Conservation (phyloP, 2,797 vertebrate genomes). For the Morelia viridis region DNA sequence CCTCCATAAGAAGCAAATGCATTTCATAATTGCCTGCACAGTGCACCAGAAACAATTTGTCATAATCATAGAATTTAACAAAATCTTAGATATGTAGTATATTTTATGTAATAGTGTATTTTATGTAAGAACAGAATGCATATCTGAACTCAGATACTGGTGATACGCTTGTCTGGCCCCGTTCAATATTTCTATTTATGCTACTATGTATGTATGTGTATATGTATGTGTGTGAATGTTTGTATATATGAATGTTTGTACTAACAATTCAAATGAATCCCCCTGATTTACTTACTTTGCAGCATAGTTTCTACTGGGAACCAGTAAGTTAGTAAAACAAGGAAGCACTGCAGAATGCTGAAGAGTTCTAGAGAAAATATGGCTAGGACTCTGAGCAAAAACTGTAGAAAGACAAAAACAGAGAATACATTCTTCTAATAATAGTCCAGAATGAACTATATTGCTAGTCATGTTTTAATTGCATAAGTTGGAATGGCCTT, state of each 20-base stretch:
- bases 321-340: constrained; percentile 6
- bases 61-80: not conserved
- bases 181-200: not conserved
- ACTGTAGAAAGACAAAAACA: constrained; percentile 48
- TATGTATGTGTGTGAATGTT: not conserved
- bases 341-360: constrained; percentile 33
- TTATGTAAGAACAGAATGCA: not conserved
- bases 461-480: not conserved
- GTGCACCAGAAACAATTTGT: not conserved
- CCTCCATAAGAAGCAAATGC: not conserved
- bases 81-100: not conserved
- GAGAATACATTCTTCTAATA: not conserved
- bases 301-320: constrained; percentile 58
- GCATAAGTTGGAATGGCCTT: not conserved
- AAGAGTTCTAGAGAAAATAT: constrained; percentile 24
- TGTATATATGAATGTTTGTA: not conserved
- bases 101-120: not conserved
- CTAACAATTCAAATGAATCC: constrained; percentile 19
- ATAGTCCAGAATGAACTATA: not conserved
- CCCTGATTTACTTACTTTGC: constrained; percentile 66
- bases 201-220: not conserved
- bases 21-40: not conserved
- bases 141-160: not conserved
- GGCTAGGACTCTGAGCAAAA: constrained; percentile 37
- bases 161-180: not conserved